Base-by-base conservation (phyloP, 2,113 vertebrate genomes). In the Chloropsis cyanopogon region DNA sequence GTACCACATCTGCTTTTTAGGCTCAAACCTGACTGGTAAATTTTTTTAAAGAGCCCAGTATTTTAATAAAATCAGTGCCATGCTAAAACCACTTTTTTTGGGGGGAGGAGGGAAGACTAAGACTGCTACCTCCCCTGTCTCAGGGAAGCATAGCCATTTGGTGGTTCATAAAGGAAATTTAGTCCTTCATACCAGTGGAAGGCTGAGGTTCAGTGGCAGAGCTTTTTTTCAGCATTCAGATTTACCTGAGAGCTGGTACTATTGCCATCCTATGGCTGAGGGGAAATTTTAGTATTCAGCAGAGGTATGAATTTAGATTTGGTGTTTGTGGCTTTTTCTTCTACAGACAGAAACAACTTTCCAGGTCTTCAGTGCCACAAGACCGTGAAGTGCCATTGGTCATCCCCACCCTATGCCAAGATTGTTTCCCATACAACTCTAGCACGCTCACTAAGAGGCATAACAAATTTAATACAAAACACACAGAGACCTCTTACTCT, bases 1-100 rank as follows among this genome's bases (percentile, higher is more conserved):
- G 54, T 79, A 64, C 20, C 44, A 49, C 49, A 82, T 49, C 79
- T 82, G 70, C n/a, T 80, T 82, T 82, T 88, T n/a, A 65, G 50
- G 11, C 25, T 95, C 50, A 82, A 94, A 54, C 16, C 52, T 82
- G 70, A 54, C 49, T 3, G 3, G 35, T 14, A 63, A 59, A 73
- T 23, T 61, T 49, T 54, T 63, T 41, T 39, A 35, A 93, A 83
- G 60, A 80, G 11, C 6, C 37, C 12, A 20, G 26, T 59, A 91
- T 75, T 92, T 82, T 44, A 70, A 9, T 39, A 83, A 42, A 72
- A 39, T 56, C 47, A 59, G 4, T 52, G 19, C 16, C 33, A 20
- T 39, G 12, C 8, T 65, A 53, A 82, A 90, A 41, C 3, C 1
- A 1, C 7, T 53, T 79, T 42, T 23, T 66, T 57, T 33, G 26